Evolutionary conservation across 2,888 invertebrate species (phyloP), one percentile per base, ranked within the genome.

Genomic region (Tachina grossa): DNA sequence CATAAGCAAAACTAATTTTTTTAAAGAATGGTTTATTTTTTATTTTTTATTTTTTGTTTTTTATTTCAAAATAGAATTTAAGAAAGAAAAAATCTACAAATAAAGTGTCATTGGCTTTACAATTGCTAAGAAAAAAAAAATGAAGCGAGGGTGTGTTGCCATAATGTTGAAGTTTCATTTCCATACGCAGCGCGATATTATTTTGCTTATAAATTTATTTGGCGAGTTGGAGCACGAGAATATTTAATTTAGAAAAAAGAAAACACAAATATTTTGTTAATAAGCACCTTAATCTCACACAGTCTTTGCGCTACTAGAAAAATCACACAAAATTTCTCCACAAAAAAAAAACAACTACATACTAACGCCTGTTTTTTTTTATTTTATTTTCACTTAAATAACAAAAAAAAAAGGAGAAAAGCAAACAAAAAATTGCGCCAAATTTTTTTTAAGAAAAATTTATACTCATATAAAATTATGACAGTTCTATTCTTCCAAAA

Each of bases 31-130:
- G 9, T 39, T 45, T 19, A n/a, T n/a, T 47, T 65, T 39, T n/a
- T n/a, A n/a, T n/a, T n/a, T n/a, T n/a, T n/a, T n/a, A n/a, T n/a
- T n/a, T n/a, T n/a, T n/a, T n/a, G n/a, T n/a, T 51, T 65, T 55
- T 1, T 6, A 31, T 6, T 72, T 53, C 9, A 47, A 65, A 71
- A 68, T n/a, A 14, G 63, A 31, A 14, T 47, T 43, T 61, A 14
- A 63, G 11, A 22, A 14, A 53, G 55, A 59, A 71, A 69, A 66
- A 31, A 66, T 11, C 49, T 53, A 47, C 71, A 41, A 39, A 41
- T n/a, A 72, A 63, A 74, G 74, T 85, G 81, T 85, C 85, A 85
- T 82, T 82, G 85, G 57, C 77, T 78, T 78, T 57, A 75, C 57
- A 78, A 85, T 43, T 47, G 14, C 9, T 22, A 31, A 10, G 11